A percentile compares a stretch with the other conserved stretches of the same genome.
phyloP scores from a whole-genome alignment of 2,888 invertebrate genomes.

The Conus canariensis region DNA sequence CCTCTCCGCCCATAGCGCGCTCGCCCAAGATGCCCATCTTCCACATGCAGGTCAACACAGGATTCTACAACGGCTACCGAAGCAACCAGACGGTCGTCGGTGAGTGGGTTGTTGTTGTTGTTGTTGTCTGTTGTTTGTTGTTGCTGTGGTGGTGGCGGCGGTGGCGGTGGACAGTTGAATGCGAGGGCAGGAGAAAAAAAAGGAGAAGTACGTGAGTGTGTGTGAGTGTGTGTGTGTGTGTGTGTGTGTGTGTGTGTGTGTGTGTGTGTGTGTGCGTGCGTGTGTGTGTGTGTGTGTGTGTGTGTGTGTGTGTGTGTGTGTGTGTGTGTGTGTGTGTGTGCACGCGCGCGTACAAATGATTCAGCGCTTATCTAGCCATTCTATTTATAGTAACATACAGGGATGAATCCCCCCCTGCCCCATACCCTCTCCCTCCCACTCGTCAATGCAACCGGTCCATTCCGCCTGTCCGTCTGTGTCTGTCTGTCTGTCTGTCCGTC shows the following conservation, averaged over 20 bases:
- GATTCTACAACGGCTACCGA: slow-evolving; percentile 33
- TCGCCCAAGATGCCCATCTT: slow-evolving; percentile 35
- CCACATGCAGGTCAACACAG: slow-evolving; percentile 28
- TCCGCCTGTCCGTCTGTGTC: no score
- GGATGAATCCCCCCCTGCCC: no score
- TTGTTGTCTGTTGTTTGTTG: background rate
- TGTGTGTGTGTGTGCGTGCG: no score
- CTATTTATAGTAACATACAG: no score
- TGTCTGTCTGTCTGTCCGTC: no score
- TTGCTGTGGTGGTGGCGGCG: background rate
- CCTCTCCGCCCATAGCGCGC: background rate
- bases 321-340: background rate
- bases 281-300: no score
- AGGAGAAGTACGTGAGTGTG: no score
- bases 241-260: no score
- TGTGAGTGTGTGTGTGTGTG: no score
- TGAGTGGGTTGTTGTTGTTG: background rate
- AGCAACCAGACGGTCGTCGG: slow-evolving; percentile 37
- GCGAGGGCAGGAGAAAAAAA: background rate
- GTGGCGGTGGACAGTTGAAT: background rate
- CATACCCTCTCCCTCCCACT: no score
- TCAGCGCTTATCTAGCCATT: no score
- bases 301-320: background rate
- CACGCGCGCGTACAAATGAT: background rate
- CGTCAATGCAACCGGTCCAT: no score